Conservation (phyloP, 2,113 vertebrate species). For the Poicephalus meyeri region DNA sequence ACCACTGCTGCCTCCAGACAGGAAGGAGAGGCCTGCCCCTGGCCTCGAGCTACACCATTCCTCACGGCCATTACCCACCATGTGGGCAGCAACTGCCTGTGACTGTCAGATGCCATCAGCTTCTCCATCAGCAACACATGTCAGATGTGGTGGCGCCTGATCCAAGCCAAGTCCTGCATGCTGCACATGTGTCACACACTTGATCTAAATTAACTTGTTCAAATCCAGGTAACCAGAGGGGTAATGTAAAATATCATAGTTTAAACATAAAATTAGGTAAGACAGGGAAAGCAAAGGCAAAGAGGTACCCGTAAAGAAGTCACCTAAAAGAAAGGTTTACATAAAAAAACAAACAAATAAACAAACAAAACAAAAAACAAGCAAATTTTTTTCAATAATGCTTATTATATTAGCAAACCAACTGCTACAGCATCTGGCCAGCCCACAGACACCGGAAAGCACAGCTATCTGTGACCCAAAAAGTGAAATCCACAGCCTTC, state of each 20-base stretch:
- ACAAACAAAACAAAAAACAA: not conserved
- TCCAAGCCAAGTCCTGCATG: not conserved
- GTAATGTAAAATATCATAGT: not conserved
- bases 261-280: not conserved
- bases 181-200: not conserved
- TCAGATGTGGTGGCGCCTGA: fast-evolving
- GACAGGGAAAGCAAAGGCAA: not conserved
- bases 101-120: fast-evolving
- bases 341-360: not conserved
- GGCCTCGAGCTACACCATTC: fast-evolving
- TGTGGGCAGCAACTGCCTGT: fast-evolving
- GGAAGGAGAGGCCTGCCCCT: fast-evolving
- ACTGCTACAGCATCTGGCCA: not conserved
- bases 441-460: not conserved
- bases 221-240: not conserved
- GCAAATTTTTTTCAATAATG: not conserved
- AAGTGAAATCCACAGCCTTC: not conserved
- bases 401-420: not conserved
- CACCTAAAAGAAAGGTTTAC: not conserved
- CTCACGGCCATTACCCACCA: not conserved
- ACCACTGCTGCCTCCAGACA: fast-evolving
- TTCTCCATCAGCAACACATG: fast-evolving
- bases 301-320: not conserved
- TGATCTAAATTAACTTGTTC: not conserved
- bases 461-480: not conserved